Base-by-base conservation (phyloP, 64 coral and sea anemone genomes). In the Acropora yongei region DNA sequence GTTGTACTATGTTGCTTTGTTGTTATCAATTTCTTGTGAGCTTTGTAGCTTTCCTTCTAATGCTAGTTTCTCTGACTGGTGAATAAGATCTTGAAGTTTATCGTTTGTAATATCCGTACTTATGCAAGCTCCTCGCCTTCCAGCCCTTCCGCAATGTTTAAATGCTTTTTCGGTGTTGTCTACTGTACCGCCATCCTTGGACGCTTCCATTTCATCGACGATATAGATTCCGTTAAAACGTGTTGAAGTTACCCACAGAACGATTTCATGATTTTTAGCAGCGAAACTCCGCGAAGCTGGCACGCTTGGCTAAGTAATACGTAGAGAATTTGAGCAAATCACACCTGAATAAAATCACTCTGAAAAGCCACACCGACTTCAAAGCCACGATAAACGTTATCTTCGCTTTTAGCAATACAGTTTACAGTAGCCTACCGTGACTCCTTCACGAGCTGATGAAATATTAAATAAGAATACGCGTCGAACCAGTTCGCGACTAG, bases 141-240 rank as follows among this genome's bases (percentile, higher is more conserved):
- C 92, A n/a, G 71, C 41, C 50, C 92, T 84, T 7, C 92, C 80
- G 57, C 92, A 94, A 11, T 19, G 75, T 94, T 90, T 94, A 76
- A 94, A 94, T 11, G 58, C 87, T 68, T 84, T 19, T 50, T 71
- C 87, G 48, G 30, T 30, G 30, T 89, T 89, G 44, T 69, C 49
- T 0, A 4, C n/a, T n/a, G 39, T 48, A 67, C 12, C 82, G 3
- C 17, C 82, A 20, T 14, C 18, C 3, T 42, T 16, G 17, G 82
- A 84, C 14, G 82, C 44, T 48, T 84, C 82, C 82, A 84, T 84
- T 80, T 80, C 30, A 69, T 19, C 61, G 4, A 84, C 1, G 13
- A 69, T 11, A 48, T 16, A 16, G 63, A 68, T 17, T 68, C 51
- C 51, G 63, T n/a, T 68, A 3, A 68, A 68, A n/a, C 63, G 12